A percentile compares a stretch with the other conserved stretches of the same genome.
These are phyloP conservation scores for Sebastes diploproa DNA, from an alignment of 2,797 vertebrate species.

Conservation along the genomic window DNA sequence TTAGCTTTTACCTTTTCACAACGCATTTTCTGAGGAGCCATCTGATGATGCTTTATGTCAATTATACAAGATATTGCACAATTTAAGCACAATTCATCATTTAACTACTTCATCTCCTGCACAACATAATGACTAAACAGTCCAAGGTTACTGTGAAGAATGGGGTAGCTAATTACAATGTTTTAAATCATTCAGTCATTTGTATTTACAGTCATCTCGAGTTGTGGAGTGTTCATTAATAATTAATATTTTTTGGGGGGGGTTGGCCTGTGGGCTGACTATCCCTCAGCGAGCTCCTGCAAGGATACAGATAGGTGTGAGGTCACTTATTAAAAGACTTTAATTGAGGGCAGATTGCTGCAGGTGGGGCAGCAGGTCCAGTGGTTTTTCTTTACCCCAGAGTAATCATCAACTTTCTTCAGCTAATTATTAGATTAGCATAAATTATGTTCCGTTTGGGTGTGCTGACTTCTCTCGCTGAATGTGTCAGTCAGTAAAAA, in stretches of 20 bases:
- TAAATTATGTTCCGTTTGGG: conserved; percentile 38
- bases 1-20: not conserved
- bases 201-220: conserved; percentile 42
- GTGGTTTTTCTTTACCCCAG: conserved; percentile 47
- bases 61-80: not conserved
- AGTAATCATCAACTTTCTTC: conserved; percentile 60
- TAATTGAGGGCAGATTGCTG: conserved; percentile 64
- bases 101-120: not conserved
- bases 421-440: conserved; percentile 69
- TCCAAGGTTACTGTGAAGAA: not conserved
- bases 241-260: conserved; percentile 10
- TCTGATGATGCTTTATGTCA: not conserved
- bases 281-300: conserved; percentile 28
- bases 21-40: not conserved
- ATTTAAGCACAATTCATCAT: not conserved
- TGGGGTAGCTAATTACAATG: not conserved
- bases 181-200: conserved; percentile 43
- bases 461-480: not conserved
- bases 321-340: conserved; percentile 63
- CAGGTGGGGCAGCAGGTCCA: conserved; percentile 36
- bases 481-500: conserved; percentile 11
- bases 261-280: conserved; percentile 24
- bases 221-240: conserved; percentile 35
- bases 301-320: conserved; percentile 31
- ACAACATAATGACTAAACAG: not conserved